Conservation (phyloP, 2,113 vertebrate genomes). For the Turdus rufiventris region DNA sequence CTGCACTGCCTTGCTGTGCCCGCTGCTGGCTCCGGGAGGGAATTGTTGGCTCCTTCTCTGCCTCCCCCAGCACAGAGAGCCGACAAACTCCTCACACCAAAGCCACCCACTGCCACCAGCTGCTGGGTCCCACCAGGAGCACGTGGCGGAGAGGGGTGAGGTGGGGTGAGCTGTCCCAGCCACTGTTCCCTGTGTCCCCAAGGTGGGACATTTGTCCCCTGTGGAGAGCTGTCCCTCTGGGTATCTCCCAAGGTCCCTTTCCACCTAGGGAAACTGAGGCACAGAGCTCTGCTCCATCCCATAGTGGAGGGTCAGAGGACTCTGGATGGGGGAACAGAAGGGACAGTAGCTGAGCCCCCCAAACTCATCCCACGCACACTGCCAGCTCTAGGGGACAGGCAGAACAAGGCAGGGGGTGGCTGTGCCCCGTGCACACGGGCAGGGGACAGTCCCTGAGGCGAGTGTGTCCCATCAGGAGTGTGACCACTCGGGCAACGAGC, state of each 20-base stretch:
- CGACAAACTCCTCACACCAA: not conserved
- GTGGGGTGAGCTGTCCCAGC: not conserved
- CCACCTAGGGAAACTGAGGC: not conserved
- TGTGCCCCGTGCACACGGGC: rapidly evolving
- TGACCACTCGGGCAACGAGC: conserved; percentile 80
- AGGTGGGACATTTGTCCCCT: not conserved
- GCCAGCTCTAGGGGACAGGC: not conserved
- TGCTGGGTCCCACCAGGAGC: not conserved
- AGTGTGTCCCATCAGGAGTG: conserved; percentile 75
- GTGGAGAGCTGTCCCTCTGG: not conserved
- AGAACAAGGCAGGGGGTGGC: not conserved
- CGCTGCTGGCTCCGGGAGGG: rapidly evolving
- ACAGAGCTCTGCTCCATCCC: not conserved
- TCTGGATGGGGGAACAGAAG: not conserved
- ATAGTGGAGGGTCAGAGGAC: not conserved
- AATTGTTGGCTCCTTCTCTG: not conserved
- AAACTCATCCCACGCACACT: rapidly evolving
- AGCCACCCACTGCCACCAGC: rapidly evolving
- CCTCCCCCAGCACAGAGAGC: not conserved
- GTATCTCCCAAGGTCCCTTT: not conserved
- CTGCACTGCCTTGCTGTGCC: rapidly evolving
- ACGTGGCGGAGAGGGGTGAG: not conserved
- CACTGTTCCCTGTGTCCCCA: not conserved
- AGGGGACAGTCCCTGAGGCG: not conserved
- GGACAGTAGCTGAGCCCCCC: not conserved